phyloP scores from a whole-genome alignment of 2,888 invertebrate genomes.

The Ennomos fuscantarius region DNA sequence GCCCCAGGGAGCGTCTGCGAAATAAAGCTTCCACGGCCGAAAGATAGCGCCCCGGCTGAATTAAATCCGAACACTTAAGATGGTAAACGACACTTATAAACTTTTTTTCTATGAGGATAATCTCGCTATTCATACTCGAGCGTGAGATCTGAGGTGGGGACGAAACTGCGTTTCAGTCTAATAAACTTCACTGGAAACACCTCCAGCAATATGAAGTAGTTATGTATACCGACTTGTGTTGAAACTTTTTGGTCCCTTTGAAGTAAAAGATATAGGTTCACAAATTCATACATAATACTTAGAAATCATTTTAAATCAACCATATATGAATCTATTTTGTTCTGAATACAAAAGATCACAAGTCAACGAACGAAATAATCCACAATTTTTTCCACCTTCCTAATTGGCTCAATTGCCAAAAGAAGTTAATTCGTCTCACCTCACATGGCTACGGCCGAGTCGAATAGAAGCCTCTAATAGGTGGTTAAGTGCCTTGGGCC shows the following conservation, averaged over 20 bases:
- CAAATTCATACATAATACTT: too few species aligned
- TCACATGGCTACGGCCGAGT: slow-evolving; percentile 28
- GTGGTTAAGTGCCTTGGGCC: slow-evolving; percentile 61
- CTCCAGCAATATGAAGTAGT: too few species aligned
- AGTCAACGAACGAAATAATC: too few species aligned
- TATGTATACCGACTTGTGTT: too few species aligned
- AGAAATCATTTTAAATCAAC: too few species aligned
- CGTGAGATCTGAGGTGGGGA: slow-evolving; percentile 23
- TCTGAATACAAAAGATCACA: too few species aligned
- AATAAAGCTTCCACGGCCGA: slow-evolving; percentile 55
- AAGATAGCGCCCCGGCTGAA: slow-evolving; percentile 58
- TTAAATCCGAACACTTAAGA: slow-evolving; percentile 54
- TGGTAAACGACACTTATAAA: slow-evolving; percentile 46
- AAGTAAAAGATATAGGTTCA: too few species aligned
- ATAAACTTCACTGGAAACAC: slow-evolving; percentile 9
- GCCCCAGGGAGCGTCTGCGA: slow-evolving; percentile 62
- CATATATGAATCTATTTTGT: too few species aligned
- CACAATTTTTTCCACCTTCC: neutral
- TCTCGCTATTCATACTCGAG: slow-evolving; percentile 34
- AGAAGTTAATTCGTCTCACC: slow-evolving; percentile 30
- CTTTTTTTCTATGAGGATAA: slow-evolving; percentile 40
- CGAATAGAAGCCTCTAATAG: slow-evolving; percentile 54
- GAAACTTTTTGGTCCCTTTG: too few species aligned
- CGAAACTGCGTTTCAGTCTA: slow-evolving; percentile 20
- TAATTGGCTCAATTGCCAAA: slow-evolving; percentile 28